phyloP scores from a whole-genome alignment of 2,888 invertebrate species.

The Hemaris fuciformis region DNA sequence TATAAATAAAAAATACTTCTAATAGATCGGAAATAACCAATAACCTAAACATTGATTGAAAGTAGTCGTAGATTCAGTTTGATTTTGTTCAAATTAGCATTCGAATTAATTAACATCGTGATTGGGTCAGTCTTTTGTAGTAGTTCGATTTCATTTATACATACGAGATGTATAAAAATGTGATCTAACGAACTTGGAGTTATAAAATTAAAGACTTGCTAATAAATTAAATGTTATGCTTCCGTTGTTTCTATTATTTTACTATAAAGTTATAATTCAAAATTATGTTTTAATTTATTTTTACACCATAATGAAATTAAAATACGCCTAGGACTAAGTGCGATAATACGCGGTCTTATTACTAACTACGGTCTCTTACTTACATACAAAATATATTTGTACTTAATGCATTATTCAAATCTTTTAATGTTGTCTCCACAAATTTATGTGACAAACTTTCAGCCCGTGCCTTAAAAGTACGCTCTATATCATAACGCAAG shows the following conservation, averaged over 20 bases:
- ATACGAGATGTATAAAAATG: background rate
- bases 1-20: background rate
- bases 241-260: background rate
- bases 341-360: too few relatives aligned
- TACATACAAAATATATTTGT: too few relatives aligned
- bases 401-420: background rate
- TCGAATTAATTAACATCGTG: background rate
- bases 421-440: background rate
- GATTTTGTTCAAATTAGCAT: background rate
- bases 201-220: background rate
- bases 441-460: too few relatives aligned
- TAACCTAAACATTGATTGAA: background rate
- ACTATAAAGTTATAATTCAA: background rate
- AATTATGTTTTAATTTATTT: background rate
- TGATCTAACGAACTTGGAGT: background rate
- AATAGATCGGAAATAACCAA: background rate
- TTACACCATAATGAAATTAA: too few relatives aligned
- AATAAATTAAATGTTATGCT: background rate
- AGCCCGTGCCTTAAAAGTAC: background rate
- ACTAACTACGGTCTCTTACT: too few relatives aligned
- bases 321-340: too few relatives aligned
- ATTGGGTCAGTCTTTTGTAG: background rate
- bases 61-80: background rate
- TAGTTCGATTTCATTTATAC: background rate
- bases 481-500: background rate